These are phyloP conservation scores for Salvelinus namaycush DNA, from an alignment of 2,113 vertebrate genomes.

Conservation along the genomic window DNA sequence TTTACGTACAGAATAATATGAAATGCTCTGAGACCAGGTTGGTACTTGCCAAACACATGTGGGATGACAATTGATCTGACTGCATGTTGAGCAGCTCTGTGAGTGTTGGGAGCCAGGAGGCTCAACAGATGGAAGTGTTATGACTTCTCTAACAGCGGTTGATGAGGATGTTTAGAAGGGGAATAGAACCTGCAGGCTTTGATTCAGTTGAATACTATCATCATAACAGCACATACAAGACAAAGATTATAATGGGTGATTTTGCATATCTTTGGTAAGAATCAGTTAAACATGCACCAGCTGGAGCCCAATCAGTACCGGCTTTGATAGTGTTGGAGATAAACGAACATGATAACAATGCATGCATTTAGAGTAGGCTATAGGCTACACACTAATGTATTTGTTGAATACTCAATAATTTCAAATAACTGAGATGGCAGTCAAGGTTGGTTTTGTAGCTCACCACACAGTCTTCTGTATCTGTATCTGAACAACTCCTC, in stretches of 20 bases:
- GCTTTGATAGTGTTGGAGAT: neutral
- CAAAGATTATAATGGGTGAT: neutral
- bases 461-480: neutral
- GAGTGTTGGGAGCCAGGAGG: neutral
- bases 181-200: slow-evolving; percentile 22
- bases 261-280: neutral
- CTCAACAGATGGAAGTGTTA: slow-evolving; percentile 20
- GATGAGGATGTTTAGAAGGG: neutral
- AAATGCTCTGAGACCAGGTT: no score
- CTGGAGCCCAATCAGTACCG: neutral
- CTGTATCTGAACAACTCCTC: neutral
- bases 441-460: neutral
- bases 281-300: neutral
- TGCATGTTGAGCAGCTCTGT: slow-evolving; percentile 14
- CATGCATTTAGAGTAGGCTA: no score
- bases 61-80: slow-evolving; percentile 26
- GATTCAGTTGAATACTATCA: neutral
- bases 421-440: neutral
- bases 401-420: neutral
- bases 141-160: slow-evolving; percentile 26
- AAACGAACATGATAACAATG: neutral
- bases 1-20: no score
- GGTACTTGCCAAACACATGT: slow-evolving; percentile 11
- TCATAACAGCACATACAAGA: neutral
- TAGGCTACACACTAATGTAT: neutral